Percentiles rank a stretch among this genome's conserved stretches.
Conservation (phyloP, 2,113 vertebrate genomes). For the Nicator chloris region DNA sequence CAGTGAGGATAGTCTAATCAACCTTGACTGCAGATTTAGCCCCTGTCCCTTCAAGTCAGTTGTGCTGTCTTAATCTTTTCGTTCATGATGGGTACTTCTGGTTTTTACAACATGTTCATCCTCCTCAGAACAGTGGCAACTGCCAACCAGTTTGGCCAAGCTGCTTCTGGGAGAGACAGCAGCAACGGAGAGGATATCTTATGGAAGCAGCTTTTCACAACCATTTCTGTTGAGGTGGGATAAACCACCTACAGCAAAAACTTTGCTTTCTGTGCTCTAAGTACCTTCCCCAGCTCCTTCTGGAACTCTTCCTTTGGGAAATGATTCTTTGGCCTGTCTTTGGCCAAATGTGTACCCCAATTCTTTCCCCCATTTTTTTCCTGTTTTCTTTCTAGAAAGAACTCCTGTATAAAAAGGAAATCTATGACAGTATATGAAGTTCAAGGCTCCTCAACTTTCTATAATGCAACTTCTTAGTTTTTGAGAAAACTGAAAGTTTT, state of each 20-base stretch:
- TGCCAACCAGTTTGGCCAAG: rapidly evolving
- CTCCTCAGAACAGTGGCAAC: not conserved
- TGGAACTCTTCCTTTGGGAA: not conserved
- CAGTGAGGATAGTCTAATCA: not conserved
- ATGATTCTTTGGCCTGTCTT: not conserved
- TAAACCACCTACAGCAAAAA: not conserved
- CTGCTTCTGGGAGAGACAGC: not conserved
- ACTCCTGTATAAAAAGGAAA: not conserved
- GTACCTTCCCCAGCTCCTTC: not conserved
- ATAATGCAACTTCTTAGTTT: not conserved
- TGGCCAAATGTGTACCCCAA: not conserved
- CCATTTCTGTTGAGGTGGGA: not conserved
- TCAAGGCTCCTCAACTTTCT: not conserved
- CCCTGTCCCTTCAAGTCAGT: not conserved
- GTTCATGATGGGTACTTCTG: not conserved
- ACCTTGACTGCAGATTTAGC: not conserved
- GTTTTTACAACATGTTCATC: rapidly evolving
- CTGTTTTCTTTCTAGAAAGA: not conserved
- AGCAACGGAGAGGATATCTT: not conserved
- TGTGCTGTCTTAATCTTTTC: not conserved
- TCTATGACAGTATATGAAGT: not conserved
- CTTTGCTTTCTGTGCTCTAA: not conserved
- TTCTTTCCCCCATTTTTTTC: rapidly evolving
- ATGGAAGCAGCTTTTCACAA: not conserved
- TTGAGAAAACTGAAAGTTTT: not conserved